These are phyloP conservation scores for Drosophila burlai DNA, from an alignment of 1,140 invertebrate genomes.

Conservation along the genomic window DNA sequence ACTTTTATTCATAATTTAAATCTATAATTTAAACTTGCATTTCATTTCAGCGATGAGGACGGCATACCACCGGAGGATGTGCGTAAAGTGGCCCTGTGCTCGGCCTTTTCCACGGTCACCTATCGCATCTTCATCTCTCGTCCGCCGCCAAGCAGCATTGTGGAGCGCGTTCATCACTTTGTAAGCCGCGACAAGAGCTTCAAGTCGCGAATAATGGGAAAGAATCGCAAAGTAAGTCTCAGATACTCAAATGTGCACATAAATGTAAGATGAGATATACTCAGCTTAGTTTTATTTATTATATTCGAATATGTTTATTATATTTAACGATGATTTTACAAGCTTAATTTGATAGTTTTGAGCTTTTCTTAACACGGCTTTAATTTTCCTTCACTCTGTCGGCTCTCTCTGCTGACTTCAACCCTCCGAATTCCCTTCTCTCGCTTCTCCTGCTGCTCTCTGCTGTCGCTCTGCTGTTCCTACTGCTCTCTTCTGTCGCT, in stretches of 20 bases:
- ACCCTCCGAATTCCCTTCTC: too few relatives aligned
- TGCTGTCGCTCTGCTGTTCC: too few relatives aligned
- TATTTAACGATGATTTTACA: too few relatives aligned
- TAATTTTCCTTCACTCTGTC: too few relatives aligned
- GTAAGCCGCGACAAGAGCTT: slow-evolving; percentile 94
- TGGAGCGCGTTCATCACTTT: slow-evolving; percentile 88
- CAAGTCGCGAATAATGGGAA: slow-evolving; percentile 90
- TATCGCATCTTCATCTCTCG: slow-evolving; percentile 83
- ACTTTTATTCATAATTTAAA: neutral
- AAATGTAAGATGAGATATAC: too few relatives aligned
- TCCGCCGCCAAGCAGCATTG: slow-evolving; percentile 76
- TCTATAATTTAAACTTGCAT: neutral
- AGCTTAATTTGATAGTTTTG: too few relatives aligned
- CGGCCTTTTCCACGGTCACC: slow-evolving; percentile 92
- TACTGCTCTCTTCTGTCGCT: too few relatives aligned
- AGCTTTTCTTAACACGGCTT: too few relatives aligned
- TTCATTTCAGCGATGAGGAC: slow-evolving; percentile 88
- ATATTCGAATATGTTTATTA: too few relatives aligned
- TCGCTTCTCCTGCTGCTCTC: too few relatives aligned
- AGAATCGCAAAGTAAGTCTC: slow-evolving; percentile 87
- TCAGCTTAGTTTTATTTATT: too few relatives aligned
- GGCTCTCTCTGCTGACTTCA: too few relatives aligned
- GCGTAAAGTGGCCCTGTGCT: slow-evolving; percentile 89
- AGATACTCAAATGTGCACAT: slow-evolving; percentile 2
- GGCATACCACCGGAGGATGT: slow-evolving; percentile 88